Conservation (phyloP, 2,797 vertebrate species). For the Fistularia tabacaria region DNA sequence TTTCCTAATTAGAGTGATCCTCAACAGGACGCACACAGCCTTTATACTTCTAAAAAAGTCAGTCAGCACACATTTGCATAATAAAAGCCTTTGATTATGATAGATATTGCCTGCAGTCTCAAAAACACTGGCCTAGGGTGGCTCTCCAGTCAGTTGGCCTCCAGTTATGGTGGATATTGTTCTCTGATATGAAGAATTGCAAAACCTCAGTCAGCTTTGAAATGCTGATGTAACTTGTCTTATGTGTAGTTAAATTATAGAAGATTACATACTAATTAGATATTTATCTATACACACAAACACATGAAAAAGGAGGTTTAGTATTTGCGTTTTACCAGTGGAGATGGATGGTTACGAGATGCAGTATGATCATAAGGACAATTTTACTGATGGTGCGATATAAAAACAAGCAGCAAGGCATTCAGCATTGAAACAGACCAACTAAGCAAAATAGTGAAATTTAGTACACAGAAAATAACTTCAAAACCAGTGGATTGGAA, state of each 20-base stretch:
- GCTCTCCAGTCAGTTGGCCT: conserved; percentile 66
- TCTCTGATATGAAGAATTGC: conserved; percentile 59
- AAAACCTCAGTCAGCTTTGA: conserved; percentile 23
- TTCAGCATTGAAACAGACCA: conserved; percentile 42
- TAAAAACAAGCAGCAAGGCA: conserved; percentile 49
- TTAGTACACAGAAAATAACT: conserved; percentile 64
- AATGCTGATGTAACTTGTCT: conserved; percentile 37
- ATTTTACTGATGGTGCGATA: conserved; percentile 42
- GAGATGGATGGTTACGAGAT: conserved; percentile 32
- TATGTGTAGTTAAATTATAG: conserved; percentile 40
- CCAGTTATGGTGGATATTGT: conserved; percentile 60
- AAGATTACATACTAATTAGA: conserved; percentile 58
- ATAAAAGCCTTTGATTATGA: conserved; percentile 72
- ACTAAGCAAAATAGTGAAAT: conserved; percentile 63
- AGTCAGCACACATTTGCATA: conserved; percentile 73
- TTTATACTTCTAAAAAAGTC: conserved; percentile 65
- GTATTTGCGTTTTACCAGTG: conserved; percentile 27
- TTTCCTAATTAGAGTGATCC: conserved; percentile 67
- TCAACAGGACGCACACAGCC: conserved; percentile 62
- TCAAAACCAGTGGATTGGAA: conserved; percentile 61
- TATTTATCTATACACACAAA: conserved; percentile 43
- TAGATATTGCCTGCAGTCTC: conserved; percentile 65
- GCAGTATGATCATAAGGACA: conserved; percentile 37
- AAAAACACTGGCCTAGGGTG: conserved; percentile 66
- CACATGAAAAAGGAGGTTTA: conserved; percentile 2